These are phyloP conservation scores for Centruroides sculpturatus DNA, from an alignment of 1,140 invertebrate genomes.

Conservation along the genomic window DNA sequence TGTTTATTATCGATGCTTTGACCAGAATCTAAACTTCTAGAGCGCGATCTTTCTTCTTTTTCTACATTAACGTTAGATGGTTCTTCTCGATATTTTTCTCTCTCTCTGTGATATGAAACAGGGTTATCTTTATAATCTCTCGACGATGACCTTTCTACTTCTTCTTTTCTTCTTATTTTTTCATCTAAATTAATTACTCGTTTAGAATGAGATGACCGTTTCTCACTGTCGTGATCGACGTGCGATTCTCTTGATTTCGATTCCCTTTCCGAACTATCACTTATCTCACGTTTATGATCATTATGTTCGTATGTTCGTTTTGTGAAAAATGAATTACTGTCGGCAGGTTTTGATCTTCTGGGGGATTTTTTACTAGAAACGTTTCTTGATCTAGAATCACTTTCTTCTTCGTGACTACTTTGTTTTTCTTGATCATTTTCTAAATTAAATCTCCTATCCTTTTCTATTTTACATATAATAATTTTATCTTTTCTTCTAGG, in stretches of 20 bases:
- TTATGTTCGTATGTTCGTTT: no score
- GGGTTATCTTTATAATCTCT: no score
- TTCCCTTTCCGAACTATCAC: no score
- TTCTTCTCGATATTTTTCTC: no score
- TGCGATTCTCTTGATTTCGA: no score
- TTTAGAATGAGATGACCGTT: slow-evolving; percentile 2
- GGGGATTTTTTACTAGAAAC: neutral
- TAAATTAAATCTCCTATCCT: no score
- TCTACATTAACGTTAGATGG: no score
- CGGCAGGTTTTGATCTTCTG: neutral
- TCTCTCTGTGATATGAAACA: no score
- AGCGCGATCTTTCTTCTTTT: neutral
- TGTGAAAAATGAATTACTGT: no score
- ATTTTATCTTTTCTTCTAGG: no score
- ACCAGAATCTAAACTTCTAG: neutral
- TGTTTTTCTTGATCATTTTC: neutral
- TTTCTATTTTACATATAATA: no score
- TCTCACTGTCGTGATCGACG: neutral
- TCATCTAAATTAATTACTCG: slow-evolving; percentile 18
- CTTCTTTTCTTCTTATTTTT: neutral
- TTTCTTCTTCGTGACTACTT: neutral
- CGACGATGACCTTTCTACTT: neutral
- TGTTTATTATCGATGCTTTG: neutral
- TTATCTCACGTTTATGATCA: no score
- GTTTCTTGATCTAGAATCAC: neutral